These are phyloP conservation scores for Glossophaga mutica DNA, from an alignment of 2,797 vertebrate genomes.

Conservation along the genomic window DNA sequence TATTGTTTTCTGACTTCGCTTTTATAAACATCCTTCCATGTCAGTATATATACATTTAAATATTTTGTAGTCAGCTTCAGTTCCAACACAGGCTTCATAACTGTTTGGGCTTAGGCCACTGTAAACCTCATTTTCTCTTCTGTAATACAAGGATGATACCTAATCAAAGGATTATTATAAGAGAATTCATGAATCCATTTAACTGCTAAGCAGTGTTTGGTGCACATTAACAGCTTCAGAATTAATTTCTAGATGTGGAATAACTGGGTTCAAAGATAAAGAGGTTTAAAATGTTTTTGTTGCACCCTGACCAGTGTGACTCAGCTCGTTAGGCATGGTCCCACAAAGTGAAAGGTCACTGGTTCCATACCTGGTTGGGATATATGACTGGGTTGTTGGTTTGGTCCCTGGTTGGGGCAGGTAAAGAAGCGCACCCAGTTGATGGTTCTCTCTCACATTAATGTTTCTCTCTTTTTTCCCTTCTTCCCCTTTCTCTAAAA, in stretches of 20 bases:
- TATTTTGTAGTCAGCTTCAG: neutral
- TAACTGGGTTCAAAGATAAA: neutral
- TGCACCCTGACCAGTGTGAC: neutral
- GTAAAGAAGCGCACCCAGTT: neutral
- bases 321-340: neutral
- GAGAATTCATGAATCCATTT: neutral
- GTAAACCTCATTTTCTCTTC: neutral
- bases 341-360: neutral
- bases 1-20: neutral
- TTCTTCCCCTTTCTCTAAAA: neutral
- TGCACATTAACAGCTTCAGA: neutral
- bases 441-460: neutral
- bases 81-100: neutral
- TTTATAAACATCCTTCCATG: neutral
- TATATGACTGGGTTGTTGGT: neutral
- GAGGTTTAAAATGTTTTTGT: neutral
- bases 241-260: neutral
- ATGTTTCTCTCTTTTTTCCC: neutral
- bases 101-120: neutral
- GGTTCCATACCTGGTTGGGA: neutral
- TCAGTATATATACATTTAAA: neutral
- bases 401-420: neutral
- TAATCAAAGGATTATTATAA: neutral
- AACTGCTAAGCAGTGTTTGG: neutral
- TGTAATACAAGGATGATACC: neutral